phyloP scores from a whole-genome alignment of 2,113 vertebrate species.

The Pantherophis guttatus region DNA sequence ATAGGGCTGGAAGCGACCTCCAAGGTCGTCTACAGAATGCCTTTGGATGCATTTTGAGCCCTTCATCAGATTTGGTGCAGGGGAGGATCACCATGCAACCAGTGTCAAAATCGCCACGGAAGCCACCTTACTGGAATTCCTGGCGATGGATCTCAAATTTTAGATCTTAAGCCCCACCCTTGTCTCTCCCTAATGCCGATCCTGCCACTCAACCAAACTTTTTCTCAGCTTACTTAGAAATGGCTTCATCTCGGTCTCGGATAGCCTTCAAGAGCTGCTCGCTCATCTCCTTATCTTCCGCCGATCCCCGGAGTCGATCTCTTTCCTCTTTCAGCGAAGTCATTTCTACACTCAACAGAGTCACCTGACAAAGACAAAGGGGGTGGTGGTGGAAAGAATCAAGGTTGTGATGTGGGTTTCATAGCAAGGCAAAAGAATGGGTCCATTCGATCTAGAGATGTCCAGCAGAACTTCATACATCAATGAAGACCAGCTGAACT shows the following conservation, averaged over 20 bases:
- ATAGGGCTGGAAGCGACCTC: not conserved
- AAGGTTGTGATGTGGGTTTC: fast-evolving
- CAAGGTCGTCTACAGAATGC: not conserved
- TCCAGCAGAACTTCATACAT: too few relatives aligned
- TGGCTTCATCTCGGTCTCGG: constrained; percentile 92
- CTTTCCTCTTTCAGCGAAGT: constrained; percentile 85
- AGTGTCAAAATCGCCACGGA: not conserved
- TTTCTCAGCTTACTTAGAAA: constrained; percentile 82
- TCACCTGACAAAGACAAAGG: constrained; percentile 73
- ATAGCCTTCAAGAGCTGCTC: constrained; percentile 93
- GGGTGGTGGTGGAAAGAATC: not conserved
- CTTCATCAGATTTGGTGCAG: not conserved
- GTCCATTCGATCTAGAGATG: not conserved
- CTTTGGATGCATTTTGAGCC: not conserved
- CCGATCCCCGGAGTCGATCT: constrained; percentile 77
- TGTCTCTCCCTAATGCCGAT: not conserved
- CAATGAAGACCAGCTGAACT: not conserved
- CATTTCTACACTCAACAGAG: constrained; percentile 89
- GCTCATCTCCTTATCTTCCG: constrained; percentile 81
- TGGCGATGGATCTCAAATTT: not conserved
- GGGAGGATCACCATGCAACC: too few relatives aligned
- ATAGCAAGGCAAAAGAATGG: not conserved
- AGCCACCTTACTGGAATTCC: not conserved
- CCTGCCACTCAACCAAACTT: not conserved
- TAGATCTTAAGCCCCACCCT: not conserved